Percentiles rank a stretch among this genome's conserved stretches.
phyloP scores from a whole-genome alignment of 2,888 invertebrate species.

The Troides aeacus region DNA sequence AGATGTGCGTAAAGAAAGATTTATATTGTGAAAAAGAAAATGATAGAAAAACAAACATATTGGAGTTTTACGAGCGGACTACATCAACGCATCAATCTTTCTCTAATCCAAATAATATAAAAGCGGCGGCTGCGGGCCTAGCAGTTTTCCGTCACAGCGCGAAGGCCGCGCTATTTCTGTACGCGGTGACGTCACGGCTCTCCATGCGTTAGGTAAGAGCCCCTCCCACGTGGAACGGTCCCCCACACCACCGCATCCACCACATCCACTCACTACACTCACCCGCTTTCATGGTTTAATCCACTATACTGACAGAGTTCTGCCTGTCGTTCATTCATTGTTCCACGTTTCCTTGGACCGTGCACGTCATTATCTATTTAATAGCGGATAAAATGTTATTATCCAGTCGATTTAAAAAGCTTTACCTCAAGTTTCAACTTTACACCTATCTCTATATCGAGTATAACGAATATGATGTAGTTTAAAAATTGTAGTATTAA shows the following conservation, averaged over 20 bases:
- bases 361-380: constrained; percentile 7
- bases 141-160: constrained; percentile 60
- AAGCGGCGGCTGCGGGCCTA: constrained; percentile 46
- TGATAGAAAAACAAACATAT: constrained; percentile 26
- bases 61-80: constrained; percentile 29
- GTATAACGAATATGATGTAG: too few species aligned
- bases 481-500: too few species aligned
- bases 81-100: constrained; percentile 49
- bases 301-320: neutral
- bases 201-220: constrained; percentile 51
- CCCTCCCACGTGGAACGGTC: constrained; percentile 24
- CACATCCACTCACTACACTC: neutral
- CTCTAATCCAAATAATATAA: constrained; percentile 40
- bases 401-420: neutral
- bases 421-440: neutral
- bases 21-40: constrained; percentile 27
- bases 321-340: constrained; percentile 16
- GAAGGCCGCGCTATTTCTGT: constrained; percentile 69
- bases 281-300: constrained; percentile 5
- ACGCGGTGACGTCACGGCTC: constrained; percentile 57
- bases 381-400: neutral
- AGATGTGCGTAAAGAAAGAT: constrained; percentile 21
- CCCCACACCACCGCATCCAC: neutral
- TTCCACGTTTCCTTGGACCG: neutral
- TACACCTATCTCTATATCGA: too few species aligned